Conservation (phyloP, 2,888 invertebrate genomes). For the Phyllotreta striolata region DNA sequence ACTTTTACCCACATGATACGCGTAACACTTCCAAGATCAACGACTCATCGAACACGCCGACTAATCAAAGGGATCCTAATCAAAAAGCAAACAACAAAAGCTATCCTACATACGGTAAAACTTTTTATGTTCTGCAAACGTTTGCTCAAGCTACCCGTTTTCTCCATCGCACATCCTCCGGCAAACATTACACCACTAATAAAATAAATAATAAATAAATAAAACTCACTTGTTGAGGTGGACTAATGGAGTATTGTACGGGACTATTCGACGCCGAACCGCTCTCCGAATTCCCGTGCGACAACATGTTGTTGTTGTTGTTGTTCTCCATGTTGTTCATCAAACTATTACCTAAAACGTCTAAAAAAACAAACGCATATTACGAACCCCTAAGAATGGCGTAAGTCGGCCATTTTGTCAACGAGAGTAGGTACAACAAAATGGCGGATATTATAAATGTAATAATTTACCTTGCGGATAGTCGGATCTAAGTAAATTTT, state of each 20-base stretch:
- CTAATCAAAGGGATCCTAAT: not conserved
- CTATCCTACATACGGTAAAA: too few species aligned
- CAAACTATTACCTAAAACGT: constrained; percentile 62
- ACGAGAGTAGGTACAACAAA: not conserved
- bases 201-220: too few species aligned
- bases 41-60: not conserved
- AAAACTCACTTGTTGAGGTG: constrained; percentile 56
- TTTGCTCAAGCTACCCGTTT: too few species aligned
- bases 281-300: constrained; percentile 60
- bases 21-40: too few species aligned
- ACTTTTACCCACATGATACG: too few species aligned
- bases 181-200: too few species aligned
- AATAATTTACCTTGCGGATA: constrained; percentile 68
- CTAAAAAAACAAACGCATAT: constrained; percentile 35
- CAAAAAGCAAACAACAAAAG: too few species aligned
- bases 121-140: too few species aligned
- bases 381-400: constrained; percentile 7
- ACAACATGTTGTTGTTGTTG: constrained; percentile 60
- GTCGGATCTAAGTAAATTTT: constrained; percentile 82
- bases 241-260: constrained; percentile 60
- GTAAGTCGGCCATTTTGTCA: constrained; percentile 3
- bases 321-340: constrained; percentile 59
- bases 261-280: constrained; percentile 64
- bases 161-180: too few species aligned
- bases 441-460: too few species aligned